These are phyloP conservation scores for Archaeoteleia sp. DNA, from an alignment of 2,888 invertebrate species.

Conservation along the genomic window DNA sequence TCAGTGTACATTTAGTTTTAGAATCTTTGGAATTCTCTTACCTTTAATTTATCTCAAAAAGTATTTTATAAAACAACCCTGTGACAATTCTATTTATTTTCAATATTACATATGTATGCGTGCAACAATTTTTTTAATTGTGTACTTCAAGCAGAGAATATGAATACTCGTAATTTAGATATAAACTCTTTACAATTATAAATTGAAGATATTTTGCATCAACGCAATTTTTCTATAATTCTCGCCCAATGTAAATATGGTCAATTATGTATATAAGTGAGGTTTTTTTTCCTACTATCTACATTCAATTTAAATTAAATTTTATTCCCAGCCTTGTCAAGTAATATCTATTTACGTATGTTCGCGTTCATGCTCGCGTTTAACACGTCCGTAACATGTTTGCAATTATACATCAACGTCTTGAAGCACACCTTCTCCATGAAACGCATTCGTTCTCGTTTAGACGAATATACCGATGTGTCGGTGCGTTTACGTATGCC, in stretches of 20 bases:
- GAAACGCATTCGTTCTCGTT: constrained; percentile 33
- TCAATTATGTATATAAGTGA: constrained; percentile 13
- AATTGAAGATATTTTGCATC: too few relatives aligned
- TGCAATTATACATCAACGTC: constrained; percentile 47
- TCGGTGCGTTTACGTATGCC: constrained; percentile 1
- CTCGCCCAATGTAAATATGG: constrained; percentile 24
- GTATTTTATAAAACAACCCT: too few relatives aligned
- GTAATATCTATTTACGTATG: constrained; percentile 46
- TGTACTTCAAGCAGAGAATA: too few relatives aligned
- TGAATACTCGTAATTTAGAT: too few relatives aligned
- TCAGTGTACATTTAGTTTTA: too few relatives aligned
- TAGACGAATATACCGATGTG: constrained; percentile 11
- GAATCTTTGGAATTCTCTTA: too few relatives aligned
- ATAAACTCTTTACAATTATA: too few relatives aligned
- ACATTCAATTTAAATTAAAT: constrained; percentile 39
- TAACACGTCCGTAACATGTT: constrained; percentile 46
- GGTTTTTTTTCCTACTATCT: constrained; percentile 39
- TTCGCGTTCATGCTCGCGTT: constrained; percentile 48
- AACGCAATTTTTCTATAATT: too few relatives aligned
- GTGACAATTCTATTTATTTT: too few relatives aligned
- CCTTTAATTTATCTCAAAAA: too few relatives aligned
- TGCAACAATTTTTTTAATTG: too few relatives aligned
- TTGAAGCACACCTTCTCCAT: constrained; percentile 22
- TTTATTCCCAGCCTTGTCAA: constrained; percentile 45
- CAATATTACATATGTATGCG: too few relatives aligned